These are phyloP conservation scores for Cynodonichthys magdalenae DNA, from an alignment of 2,797 vertebrate genomes.

Conservation along the genomic window DNA sequence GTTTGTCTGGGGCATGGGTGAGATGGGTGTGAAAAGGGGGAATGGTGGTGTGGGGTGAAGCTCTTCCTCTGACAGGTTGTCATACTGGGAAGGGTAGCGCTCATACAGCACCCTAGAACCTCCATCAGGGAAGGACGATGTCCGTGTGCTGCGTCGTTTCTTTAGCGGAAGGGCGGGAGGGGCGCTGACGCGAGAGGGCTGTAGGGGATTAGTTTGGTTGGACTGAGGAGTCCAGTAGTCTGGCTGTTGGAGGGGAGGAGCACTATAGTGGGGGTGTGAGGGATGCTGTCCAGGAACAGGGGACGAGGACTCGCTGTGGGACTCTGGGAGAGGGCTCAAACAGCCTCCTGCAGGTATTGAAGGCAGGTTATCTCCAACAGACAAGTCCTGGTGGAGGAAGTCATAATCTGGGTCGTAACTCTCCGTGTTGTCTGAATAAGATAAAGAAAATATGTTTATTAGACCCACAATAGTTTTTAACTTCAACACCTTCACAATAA, in stretches of 20 bases:
- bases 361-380: conserved; percentile 87
- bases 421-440: conserved; percentile 80
- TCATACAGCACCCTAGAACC: conserved; percentile 84
- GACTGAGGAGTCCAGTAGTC: conserved; percentile 71
- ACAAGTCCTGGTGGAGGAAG: conserved; percentile 98
- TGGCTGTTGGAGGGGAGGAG: conserved; percentile 66
- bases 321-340: conserved; percentile 93
- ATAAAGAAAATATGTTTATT: neutral
- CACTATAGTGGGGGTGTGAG: conserved; percentile 79
- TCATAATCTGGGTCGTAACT: conserved; percentile 97
- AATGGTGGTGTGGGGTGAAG: conserved; percentile 71
- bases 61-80: conserved; percentile 94
- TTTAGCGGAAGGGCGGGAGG: conserved; percentile 92
- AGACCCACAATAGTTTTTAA: too few species aligned
- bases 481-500: too few species aligned
- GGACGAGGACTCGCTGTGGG: conserved; percentile 88
- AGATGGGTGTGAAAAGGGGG: conserved; percentile 83
- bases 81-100: conserved; percentile 92
- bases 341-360: conserved; percentile 80
- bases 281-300: conserved; percentile 86
- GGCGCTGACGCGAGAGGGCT: conserved; percentile 64
- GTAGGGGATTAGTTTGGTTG: conserved; percentile 54
- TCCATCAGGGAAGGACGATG: conserved; percentile 74
- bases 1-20: conserved; percentile 84
- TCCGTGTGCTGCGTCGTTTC: conserved; percentile 91